These are phyloP conservation scores for Cephalopterus ornatus DNA, from an alignment of 2,113 vertebrate genomes.

Conservation along the genomic window DNA sequence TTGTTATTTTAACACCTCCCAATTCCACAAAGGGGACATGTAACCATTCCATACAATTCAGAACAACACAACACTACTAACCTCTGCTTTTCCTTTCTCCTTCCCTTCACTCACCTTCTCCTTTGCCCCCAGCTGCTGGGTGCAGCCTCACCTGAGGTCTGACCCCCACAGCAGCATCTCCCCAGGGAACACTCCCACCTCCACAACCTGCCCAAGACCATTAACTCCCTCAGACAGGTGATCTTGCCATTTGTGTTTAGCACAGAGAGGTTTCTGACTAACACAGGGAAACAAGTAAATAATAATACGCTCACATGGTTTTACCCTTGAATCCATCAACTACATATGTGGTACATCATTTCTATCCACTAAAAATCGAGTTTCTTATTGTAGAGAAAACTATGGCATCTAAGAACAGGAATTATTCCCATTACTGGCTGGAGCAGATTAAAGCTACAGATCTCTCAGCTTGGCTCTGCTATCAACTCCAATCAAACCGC, in stretches of 20 bases:
- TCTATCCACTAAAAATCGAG: neutral
- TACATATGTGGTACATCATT: neutral
- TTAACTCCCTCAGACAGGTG: neutral
- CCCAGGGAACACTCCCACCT: neutral
- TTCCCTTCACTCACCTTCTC: neutral
- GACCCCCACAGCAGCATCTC: neutral
- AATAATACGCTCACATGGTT: accelerated
- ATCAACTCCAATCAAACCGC: neutral
- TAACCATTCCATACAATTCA: neutral
- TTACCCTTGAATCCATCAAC: neutral
- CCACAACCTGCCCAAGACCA: neutral
- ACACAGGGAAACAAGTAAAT: neutral
- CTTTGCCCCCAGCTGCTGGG: accelerated
- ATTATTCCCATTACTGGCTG: neutral
- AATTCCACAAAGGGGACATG: neutral
- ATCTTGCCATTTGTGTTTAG: neutral
- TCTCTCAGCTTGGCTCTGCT: neutral
- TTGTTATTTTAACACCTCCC: neutral
- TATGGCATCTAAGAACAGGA: neutral
- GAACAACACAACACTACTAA: too few relatives aligned
- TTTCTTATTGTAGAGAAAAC: neutral
- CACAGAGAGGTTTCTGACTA: neutral
- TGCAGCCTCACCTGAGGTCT: neutral
- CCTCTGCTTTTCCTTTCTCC: neutral
- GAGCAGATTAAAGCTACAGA: neutral